phyloP scores from a whole-genome alignment of 2,113 vertebrate genomes.

The Vanacampus margaritifer region DNA sequence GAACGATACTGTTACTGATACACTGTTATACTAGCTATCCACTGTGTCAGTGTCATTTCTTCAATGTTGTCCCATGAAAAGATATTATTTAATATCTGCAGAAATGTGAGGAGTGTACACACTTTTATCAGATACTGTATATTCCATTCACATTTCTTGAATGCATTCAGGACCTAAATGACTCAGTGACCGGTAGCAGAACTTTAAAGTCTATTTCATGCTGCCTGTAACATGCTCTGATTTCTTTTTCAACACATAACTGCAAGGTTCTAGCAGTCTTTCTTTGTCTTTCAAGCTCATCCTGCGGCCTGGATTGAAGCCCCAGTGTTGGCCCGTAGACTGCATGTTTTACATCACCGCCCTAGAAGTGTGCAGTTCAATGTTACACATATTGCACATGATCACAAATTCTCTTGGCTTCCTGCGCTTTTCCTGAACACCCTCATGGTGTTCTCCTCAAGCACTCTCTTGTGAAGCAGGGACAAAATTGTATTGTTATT shows the following conservation, averaged over 20 bases:
- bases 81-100: too few relatives aligned
- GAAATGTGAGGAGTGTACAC: too few relatives aligned
- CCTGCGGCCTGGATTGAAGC: background rate
- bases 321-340: background rate
- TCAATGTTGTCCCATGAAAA: too few relatives aligned
- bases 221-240: too few relatives aligned
- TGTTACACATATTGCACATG: background rate
- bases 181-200: too few relatives aligned
- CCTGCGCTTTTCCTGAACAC: constrained; percentile 26
- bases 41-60: too few relatives aligned
- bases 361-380: constrained; percentile 49
- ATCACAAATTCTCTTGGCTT: constrained; percentile 11
- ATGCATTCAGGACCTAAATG: too few relatives aligned
- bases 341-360: background rate
- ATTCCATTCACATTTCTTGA: too few relatives aligned
- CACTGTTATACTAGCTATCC: too few relatives aligned
- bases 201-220: too few relatives aligned
- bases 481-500: constrained; percentile 90
- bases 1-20: too few relatives aligned
- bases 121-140: too few relatives aligned
- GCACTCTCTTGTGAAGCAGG: constrained; percentile 39
- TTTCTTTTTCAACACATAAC: background rate
- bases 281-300: background rate
- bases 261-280: background rate
- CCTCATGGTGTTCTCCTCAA: constrained; percentile 35